A percentile compares a stretch with the other conserved stretches of the same genome.
These are phyloP conservation scores for Amphipyra tragopoginis DNA, from an alignment of 2,888 invertebrate genomes.

Conservation along the genomic window DNA sequence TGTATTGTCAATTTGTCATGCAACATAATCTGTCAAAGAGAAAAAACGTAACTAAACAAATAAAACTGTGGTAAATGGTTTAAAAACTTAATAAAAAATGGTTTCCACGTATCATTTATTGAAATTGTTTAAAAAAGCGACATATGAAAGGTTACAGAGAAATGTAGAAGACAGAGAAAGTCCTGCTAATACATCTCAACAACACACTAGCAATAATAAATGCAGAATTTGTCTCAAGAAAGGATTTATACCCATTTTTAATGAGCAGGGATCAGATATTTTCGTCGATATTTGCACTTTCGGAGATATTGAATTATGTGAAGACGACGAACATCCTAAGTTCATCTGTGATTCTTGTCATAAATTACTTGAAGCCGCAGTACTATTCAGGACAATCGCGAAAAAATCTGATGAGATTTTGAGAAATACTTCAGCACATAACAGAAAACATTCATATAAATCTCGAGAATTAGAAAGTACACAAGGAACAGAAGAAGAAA, in stretches of 20 bases:
- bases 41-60: too few species aligned
- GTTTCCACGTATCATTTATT: constrained; percentile 35
- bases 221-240: constrained; percentile 52
- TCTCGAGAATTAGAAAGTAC: background rate
- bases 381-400: constrained; percentile 75
- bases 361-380: constrained; percentile 71
- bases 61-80: too few species aligned
- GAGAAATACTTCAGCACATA: constrained; percentile 27
- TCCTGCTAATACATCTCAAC: constrained; percentile 4
- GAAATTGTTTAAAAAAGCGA: constrained; percentile 36
- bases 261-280: background rate
- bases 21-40: too few species aligned
- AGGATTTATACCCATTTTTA: constrained; percentile 59
- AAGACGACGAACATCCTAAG: constrained; percentile 73
- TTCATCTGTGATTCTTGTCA: constrained; percentile 73
- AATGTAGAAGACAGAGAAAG: constrained; percentile 6
- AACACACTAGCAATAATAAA: constrained; percentile 9
- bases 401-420: constrained; percentile 69
- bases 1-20: too few species aligned
- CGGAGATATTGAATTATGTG: constrained; percentile 66
- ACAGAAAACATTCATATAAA: background rate
- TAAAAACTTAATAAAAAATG: constrained; percentile 12
- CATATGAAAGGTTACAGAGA: constrained; percentile 20
- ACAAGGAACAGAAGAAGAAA: constrained; percentile 13
- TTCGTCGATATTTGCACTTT: constrained; percentile 25